These are phyloP conservation scores for Yponomeuta malinellus DNA, from an alignment of 2,888 invertebrate genomes.

Conservation along the genomic window DNA sequence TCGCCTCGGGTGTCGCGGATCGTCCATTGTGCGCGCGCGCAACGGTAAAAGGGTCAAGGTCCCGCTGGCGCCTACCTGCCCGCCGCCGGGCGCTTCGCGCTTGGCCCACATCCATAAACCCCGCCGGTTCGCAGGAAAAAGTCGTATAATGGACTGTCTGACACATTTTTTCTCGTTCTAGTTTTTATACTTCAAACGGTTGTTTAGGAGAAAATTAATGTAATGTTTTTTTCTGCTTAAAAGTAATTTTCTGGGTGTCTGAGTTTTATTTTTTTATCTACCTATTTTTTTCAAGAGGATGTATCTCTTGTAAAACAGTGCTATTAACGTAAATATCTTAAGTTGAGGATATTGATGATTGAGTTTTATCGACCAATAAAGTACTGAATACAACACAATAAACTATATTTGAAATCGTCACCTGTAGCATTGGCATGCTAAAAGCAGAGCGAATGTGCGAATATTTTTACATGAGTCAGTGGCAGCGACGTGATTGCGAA, in stretches of 20 bases:
- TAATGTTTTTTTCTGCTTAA: neutral
- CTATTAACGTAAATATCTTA: neutral
- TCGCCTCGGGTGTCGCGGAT: slow-evolving; percentile 61
- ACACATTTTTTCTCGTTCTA: neutral
- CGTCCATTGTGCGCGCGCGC: slow-evolving; percentile 39
- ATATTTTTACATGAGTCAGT: slow-evolving; percentile 5
- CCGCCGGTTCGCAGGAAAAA: neutral
- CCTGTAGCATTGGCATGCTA: neutral
- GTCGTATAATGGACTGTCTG: neutral
- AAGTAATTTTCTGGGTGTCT: neutral
- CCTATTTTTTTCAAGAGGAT: neutral
- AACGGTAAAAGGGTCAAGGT: slow-evolving; percentile 60
- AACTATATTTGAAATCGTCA: neutral
- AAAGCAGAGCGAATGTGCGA: neutral
- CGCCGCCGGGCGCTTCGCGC: slow-evolving; percentile 38
- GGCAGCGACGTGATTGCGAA: neutral
- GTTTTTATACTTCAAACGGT: neutral
- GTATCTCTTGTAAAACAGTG: neutral
- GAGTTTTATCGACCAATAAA: neutral
- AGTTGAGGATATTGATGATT: neutral
- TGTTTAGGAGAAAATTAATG: neutral
- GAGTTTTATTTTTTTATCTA: neutral
- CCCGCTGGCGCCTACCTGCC: slow-evolving; percentile 56
- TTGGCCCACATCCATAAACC: slow-evolving; percentile 10
- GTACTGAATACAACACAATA: neutral